A percentile compares a stretch with the other conserved stretches of the same genome.
These are phyloP conservation scores for Venusia cambrica DNA, from an alignment of 2,888 invertebrate species.

Conservation along the genomic window DNA sequence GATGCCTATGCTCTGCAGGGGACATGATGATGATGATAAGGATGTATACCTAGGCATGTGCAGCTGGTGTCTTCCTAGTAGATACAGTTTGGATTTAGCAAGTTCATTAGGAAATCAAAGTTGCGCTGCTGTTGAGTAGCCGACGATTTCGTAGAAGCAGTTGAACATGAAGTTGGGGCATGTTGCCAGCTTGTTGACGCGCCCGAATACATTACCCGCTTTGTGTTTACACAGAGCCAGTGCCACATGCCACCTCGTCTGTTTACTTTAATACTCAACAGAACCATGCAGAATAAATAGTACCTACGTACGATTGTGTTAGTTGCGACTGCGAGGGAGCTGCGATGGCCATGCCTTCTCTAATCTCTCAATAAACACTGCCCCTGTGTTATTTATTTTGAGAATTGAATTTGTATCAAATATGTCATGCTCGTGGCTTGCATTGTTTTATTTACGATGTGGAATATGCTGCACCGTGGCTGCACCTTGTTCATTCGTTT, in stretches of 20 bases:
- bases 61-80: slow-evolving; percentile 13
- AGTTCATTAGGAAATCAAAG: slow-evolving; percentile 53
- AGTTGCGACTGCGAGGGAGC: slow-evolving; percentile 62
- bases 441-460: too few species aligned
- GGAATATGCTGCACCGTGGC: too few species aligned
- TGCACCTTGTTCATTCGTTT: too few species aligned
- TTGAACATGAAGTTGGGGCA: slow-evolving; percentile 32
- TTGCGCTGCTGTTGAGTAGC: slow-evolving; percentile 37
- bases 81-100: slow-evolving; percentile 33
- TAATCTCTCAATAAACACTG: slow-evolving; percentile 30
- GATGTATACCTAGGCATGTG: slow-evolving; percentile 9
- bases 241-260: slow-evolving; percentile 72
- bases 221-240: slow-evolving; percentile 62
- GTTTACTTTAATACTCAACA: slow-evolving; percentile 81
- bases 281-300: too few species aligned
- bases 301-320: too few species aligned
- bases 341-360: slow-evolving; percentile 50
- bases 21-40: too few species aligned
- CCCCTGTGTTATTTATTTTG: slow-evolving; percentile 14
- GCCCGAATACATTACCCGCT: slow-evolving; percentile 69
- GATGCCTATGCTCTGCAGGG: too few species aligned
- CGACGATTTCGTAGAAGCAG: slow-evolving; percentile 25
- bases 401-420: slow-evolving; percentile 8
- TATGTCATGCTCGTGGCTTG: slow-evolving; percentile 3
- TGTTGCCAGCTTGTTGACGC: slow-evolving; percentile 38